A percentile compares a stretch with the other conserved stretches of the same genome.
Conservation (phyloP, 1,140 invertebrate genomes). For the Drosophila pachea region DNA sequence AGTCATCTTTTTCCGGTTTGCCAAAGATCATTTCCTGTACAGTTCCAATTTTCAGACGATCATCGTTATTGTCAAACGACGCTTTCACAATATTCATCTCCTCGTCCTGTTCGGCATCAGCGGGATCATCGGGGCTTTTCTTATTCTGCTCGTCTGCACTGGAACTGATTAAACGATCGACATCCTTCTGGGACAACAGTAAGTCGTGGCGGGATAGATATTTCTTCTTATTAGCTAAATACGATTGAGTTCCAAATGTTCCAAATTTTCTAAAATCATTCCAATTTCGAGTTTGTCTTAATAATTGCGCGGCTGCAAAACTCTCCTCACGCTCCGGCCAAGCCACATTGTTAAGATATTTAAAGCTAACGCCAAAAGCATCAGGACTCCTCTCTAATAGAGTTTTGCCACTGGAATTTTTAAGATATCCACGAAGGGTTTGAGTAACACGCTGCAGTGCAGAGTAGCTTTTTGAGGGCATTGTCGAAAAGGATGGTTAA, state of each 20-base stretch:
- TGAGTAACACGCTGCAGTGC: constrained; percentile 15
- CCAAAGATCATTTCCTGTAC: constrained; percentile 40
- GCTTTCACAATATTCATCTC: background rate
- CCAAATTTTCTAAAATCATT: background rate
- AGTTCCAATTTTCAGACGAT: constrained; percentile 5
- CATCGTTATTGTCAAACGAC: background rate
- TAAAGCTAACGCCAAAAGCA: background rate
- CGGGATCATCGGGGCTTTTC: no score
- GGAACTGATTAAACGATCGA: no score
- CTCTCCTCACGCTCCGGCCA: constrained; percentile 33
- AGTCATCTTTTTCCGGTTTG: constrained; percentile 14
- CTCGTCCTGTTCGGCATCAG: no score
- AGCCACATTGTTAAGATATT: background rate
- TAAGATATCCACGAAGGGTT: background rate
- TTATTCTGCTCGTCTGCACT: no score
- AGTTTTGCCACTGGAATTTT: constrained; percentile 8
- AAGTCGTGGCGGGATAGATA: no score
- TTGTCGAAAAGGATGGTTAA: constrained; percentile 1
- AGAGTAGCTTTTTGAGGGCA: constrained; percentile 23
- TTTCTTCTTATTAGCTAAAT: no score
- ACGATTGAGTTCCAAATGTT: no score
- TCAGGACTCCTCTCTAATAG: background rate
- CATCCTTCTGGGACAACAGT: no score
- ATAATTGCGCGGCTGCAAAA: constrained; percentile 16
- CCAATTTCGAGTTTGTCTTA: constrained; percentile 15